These are phyloP conservation scores for Drosophila nikananu DNA, from an alignment of 1,140 invertebrate species.

Conservation along the genomic window DNA sequence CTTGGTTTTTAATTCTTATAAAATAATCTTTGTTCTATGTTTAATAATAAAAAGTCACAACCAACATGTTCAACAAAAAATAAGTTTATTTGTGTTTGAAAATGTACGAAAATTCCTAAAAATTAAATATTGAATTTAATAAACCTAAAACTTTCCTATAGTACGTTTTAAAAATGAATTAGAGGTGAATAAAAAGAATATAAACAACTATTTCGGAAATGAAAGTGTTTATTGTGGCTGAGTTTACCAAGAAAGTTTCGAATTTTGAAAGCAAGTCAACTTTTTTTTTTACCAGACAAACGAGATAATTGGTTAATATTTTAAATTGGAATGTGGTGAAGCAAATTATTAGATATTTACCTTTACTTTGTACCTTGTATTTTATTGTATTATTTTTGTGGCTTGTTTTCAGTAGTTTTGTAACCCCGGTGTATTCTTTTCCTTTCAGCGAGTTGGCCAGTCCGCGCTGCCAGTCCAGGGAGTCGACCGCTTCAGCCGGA, in stretches of 20 bases:
- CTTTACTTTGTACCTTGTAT: background rate
- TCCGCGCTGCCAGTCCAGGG: conserved; percentile 91
- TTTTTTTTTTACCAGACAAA: background rate
- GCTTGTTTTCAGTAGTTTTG: background rate
- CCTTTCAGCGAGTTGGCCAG: conserved; percentile 90
- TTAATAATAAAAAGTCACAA: background rate
- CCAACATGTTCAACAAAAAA: no score
- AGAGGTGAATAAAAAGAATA: background rate
- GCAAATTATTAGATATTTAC: background rate
- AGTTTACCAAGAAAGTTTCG: background rate
- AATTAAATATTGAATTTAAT: background rate
- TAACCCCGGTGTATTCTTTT: background rate
- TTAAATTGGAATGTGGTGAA: background rate
- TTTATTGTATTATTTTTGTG: background rate
- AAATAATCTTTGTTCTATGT: background rate
- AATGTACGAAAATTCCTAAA: no score
- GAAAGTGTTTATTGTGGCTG: background rate
- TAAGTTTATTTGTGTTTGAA: no score
- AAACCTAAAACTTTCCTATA: background rate
- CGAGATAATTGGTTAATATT: background rate
- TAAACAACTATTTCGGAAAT: background rate
- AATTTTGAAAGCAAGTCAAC: no score
- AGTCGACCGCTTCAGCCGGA: conserved; percentile 88
- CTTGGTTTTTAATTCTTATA: no score
- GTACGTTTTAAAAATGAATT: background rate